Conservation (phyloP, 1,140 invertebrate genomes). For the Neodiprion pinetum region DNA sequence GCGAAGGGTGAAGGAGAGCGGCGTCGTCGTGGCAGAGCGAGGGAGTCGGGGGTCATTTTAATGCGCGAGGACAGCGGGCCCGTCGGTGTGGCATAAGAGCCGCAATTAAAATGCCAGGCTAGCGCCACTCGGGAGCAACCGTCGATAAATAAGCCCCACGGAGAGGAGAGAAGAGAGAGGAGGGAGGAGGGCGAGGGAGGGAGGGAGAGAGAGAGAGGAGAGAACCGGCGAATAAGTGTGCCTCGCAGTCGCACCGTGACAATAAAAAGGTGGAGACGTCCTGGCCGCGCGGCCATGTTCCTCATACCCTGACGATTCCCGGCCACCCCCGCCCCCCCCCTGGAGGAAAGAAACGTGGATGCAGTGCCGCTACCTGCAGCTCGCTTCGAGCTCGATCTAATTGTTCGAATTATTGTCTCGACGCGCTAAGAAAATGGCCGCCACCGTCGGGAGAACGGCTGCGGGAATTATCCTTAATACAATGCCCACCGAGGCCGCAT, state of each 20-base stretch:
- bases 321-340: constrained; percentile 25
- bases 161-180: too few relatives aligned
- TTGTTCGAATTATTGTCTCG: constrained; percentile 49
- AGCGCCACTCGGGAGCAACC: constrained; percentile 61
- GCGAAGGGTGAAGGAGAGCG: constrained; percentile 13
- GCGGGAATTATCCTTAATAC: not conserved
- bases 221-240: constrained; percentile 49
- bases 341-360: not conserved
- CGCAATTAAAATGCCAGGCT: constrained; percentile 62
- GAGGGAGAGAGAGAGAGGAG: too few relatives aligned
- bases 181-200: not conserved
- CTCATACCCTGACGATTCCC: constrained; percentile 43
- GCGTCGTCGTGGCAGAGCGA: constrained; percentile 3
- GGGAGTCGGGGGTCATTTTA: constrained; percentile 47
- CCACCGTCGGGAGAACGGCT: constrained; percentile 1
- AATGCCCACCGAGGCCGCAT: not conserved
- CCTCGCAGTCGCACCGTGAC: constrained; percentile 28
- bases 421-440: constrained; percentile 35
- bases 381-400: constrained; percentile 43
- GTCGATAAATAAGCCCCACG: constrained; percentile 59
- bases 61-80: constrained; percentile 39
- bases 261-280: constrained; percentile 61
- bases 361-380: not conserved
- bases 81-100: constrained; percentile 50
- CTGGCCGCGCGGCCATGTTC: constrained; percentile 52